Conservation (phyloP, 1,140 invertebrate genomes). For the Anastrepha ludens region DNA sequence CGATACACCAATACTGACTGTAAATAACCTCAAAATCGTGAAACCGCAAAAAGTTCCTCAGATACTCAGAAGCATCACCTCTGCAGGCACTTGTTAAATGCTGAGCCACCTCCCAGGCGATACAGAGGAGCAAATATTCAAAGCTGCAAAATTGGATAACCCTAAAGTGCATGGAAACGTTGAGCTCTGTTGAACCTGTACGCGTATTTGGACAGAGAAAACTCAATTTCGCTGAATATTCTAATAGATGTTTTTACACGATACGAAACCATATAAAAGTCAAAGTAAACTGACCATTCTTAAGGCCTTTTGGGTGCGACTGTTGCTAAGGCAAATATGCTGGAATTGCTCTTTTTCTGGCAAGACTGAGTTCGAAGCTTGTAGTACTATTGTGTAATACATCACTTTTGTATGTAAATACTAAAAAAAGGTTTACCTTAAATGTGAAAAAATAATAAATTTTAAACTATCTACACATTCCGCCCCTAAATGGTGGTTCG, state of each 20-base stretch:
- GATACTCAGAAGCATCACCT: too few species aligned
- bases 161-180: conserved; percentile 1
- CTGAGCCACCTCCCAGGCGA: too few species aligned
- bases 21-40: too few species aligned
- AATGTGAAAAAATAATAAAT: conserved; percentile 49
- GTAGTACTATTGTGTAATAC: conserved; percentile 32
- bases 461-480: conserved; percentile 19
- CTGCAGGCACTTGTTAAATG: too few species aligned
- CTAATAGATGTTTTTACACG: background rate
- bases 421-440: background rate
- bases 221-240: conserved; percentile 23
- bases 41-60: too few species aligned
- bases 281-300: background rate
- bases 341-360: background rate
- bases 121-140: too few species aligned
- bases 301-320: background rate
- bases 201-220: conserved; percentile 33
- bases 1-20: too few species aligned
- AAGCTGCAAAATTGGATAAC: background rate
- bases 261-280: background rate
- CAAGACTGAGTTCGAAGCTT: conserved; percentile 4
- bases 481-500: conserved; percentile 12
- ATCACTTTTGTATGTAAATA: conserved; percentile 48
- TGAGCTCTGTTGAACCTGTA: background rate
- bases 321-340: background rate